Evolutionary conservation across 2,888 invertebrate species (phyloP).

Genomic region (Orthosia gracilis): DNA sequence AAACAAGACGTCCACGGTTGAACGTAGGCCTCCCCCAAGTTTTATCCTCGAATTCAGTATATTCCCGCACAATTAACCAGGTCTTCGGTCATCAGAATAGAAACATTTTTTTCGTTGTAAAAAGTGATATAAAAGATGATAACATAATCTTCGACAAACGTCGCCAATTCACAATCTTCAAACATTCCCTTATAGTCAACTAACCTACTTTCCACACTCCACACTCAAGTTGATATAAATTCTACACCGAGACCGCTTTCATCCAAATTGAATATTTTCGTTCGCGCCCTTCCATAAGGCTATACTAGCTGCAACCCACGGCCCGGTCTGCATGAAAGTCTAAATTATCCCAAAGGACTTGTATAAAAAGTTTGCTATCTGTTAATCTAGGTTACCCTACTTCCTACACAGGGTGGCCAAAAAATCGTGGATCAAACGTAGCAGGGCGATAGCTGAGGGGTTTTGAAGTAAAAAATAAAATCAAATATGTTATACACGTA

Average conservation of each 20-base stretch:
- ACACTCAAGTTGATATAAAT: conserved; percentile 39
- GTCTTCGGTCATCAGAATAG: no score
- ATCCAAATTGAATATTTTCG: conserved; percentile 55
- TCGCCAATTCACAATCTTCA: neutral
- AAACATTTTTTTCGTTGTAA: no score
- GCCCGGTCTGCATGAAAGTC: neutral
- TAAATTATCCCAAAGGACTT: neutral
- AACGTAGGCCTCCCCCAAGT: no score
- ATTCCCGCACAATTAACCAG: no score
- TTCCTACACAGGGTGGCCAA: no score
- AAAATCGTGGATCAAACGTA: no score
- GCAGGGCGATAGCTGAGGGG: no score
- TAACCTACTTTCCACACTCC: neutral
- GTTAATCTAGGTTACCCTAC: neutral
- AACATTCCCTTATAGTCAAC: neutral
- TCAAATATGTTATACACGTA: neutral
- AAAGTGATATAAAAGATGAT: no score
- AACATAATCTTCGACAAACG: no score
- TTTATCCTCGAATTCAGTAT: no score
- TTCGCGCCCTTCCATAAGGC: neutral
- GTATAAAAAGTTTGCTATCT: neutral
- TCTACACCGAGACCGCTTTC: conserved; percentile 29
- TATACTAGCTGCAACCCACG: neutral
- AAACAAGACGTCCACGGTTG: no score
- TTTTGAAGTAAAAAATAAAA: neutral